A percentile compares a stretch with the other conserved stretches of the same genome.
Conservation (phyloP, 1,140 invertebrate species). For the Mercenaria mercenaria region DNA sequence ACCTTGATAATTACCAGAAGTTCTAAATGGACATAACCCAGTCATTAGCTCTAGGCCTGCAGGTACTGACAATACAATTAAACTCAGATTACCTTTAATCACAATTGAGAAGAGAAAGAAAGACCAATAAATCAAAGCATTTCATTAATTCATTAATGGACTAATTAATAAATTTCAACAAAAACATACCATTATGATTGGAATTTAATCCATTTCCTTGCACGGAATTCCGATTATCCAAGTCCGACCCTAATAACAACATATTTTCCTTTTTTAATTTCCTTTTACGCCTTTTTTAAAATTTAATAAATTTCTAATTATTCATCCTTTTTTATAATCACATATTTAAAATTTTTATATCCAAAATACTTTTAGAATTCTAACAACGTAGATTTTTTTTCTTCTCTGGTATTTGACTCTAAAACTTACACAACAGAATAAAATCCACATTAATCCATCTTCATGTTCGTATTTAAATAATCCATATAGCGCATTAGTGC, state of each 20-base stretch:
- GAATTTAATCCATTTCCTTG: neutral
- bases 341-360: too few relatives aligned
- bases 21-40: too few relatives aligned
- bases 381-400: too few relatives aligned
- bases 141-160: neutral
- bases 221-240: neutral
- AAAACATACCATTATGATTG: neutral
- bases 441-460: slow-evolving; percentile 4
- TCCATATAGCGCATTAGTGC: neutral
- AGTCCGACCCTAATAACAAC: neutral
- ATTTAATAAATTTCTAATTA: too few relatives aligned
- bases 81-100: neutral
- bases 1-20: too few relatives aligned
- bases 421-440: too few relatives aligned
- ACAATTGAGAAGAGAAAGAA: neutral
- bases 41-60: neutral
- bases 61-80: neutral
- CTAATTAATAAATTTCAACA: too few relatives aligned
- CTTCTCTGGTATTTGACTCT: too few relatives aligned
- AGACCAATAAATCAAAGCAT: neutral
- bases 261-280: neutral
- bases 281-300: neutral
- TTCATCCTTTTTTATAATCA: too few relatives aligned
- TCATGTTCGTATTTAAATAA: neutral
- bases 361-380: too few relatives aligned